Evolutionary conservation across 2,888 invertebrate species (phyloP).

Genomic region (Himalopsyche kuldschensis): DNA sequence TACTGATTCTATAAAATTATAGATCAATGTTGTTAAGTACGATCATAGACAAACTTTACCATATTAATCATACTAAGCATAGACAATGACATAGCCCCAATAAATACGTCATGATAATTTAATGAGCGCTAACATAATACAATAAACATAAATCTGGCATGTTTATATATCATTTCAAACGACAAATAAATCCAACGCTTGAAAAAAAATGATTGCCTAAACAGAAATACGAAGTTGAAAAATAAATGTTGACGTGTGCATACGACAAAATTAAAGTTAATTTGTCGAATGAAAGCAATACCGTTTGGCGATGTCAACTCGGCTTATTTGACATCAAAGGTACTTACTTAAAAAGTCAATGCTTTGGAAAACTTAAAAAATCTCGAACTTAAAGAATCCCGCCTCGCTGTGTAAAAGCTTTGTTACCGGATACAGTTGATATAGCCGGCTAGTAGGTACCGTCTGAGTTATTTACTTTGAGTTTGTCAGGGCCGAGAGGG

Average conservation of each 20-base stretch:
- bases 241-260: background rate
- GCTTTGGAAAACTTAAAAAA: background rate
- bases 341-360: constrained; percentile 13
- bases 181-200: no score
- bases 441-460: background rate
- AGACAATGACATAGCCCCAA: no score
- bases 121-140: no score
- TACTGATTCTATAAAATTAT: no score
- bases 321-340: background rate
- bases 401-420: constrained; percentile 6
- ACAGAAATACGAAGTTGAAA: background rate
- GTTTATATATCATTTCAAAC: no score
- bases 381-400: constrained; percentile 3
- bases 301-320: background rate
- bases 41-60: no score
- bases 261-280: background rate
- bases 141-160: no score
- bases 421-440: constrained; percentile 20
- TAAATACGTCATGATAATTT: no score
- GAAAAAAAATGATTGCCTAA: no score
- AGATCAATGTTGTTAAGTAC: no score
- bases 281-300: background rate
- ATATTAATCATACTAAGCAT: no score
- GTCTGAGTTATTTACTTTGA: constrained; percentile 18
- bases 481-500: constrained; percentile 12